These are phyloP conservation scores for Phrixothrix hirtus DNA, from an alignment of 2,888 invertebrate genomes.

Conservation along the genomic window DNA sequence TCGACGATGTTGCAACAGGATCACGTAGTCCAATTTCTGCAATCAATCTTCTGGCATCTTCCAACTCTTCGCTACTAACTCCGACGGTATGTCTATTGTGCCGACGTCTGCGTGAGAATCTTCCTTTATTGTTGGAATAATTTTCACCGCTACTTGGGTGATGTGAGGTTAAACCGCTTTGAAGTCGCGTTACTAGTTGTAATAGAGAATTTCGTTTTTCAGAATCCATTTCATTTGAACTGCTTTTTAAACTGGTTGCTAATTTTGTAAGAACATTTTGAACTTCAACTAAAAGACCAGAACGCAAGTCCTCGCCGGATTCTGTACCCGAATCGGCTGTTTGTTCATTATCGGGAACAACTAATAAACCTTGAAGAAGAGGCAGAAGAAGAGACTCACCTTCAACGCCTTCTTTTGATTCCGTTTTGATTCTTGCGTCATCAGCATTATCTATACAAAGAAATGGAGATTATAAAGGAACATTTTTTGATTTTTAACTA, in stretches of 20 bases:
- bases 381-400: constrained; percentile 78
- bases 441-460: constrained; percentile 62
- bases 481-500: too few species aligned
- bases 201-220: constrained; percentile 79
- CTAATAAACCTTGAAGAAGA: constrained; percentile 68
- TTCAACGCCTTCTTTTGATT: constrained; percentile 56
- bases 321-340: constrained; percentile 69
- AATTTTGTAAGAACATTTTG: constrained; percentile 54
- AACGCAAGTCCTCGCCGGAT: constrained; percentile 70
- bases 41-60: constrained; percentile 75
- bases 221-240: constrained; percentile 55
- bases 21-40: constrained; percentile 64
- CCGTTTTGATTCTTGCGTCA: constrained; percentile 57
- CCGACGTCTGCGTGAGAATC: constrained; percentile 63
- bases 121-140: constrained; percentile 44
- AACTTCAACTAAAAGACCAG: constrained; percentile 60
- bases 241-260: constrained; percentile 53
- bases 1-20: constrained; percentile 17
- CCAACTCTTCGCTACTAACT: constrained; percentile 79
- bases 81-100: constrained; percentile 80
- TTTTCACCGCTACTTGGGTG: constrained; percentile 58
- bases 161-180: constrained; percentile 56
- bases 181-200: constrained; percentile 74
- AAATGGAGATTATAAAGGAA: too few species aligned
- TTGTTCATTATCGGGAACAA: constrained; percentile 54